Conservation (phyloP, 2,797 vertebrate species). For the Bradypodion ventrale region DNA sequence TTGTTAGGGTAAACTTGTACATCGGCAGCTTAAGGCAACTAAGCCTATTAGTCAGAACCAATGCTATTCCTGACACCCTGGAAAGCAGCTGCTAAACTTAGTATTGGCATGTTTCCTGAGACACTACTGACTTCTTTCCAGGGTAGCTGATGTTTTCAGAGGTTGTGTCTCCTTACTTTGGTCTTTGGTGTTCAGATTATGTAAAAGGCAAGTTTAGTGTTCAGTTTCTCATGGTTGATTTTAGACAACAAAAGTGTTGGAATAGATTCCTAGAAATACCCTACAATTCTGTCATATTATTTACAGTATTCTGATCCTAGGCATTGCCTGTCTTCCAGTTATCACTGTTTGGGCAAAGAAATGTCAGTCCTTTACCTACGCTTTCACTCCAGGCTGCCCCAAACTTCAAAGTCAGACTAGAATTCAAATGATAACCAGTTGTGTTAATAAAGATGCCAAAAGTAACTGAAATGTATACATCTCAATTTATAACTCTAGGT, state of each 20-base stretch:
- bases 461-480: not conserved
- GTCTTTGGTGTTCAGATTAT: not conserved
- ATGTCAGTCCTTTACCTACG: not conserved
- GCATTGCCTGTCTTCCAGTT: not conserved
- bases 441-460: not conserved
- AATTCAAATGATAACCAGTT: not conserved
- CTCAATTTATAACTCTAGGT: not conserved
- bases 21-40: constrained; percentile 22
- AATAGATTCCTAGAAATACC: not conserved
- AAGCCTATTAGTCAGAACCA: constrained; percentile 31
- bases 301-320: not conserved
- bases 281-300: not conserved
- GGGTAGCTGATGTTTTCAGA: constrained; percentile 11
- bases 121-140: not conserved
- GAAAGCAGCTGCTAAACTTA: constrained; percentile 5
- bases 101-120: not conserved
- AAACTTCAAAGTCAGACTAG: not conserved
- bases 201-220: not conserved
- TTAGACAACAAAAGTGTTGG: not conserved
- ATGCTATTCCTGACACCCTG: constrained; percentile 4
- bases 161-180: not conserved
- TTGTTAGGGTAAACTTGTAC: constrained; percentile 40
- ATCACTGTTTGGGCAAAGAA: not conserved
- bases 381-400: not conserved
- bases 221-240: not conserved